Evolutionary conservation across 2,797 vertebrate species (phyloP).

Genomic region (Spheniscus humboldti): DNA sequence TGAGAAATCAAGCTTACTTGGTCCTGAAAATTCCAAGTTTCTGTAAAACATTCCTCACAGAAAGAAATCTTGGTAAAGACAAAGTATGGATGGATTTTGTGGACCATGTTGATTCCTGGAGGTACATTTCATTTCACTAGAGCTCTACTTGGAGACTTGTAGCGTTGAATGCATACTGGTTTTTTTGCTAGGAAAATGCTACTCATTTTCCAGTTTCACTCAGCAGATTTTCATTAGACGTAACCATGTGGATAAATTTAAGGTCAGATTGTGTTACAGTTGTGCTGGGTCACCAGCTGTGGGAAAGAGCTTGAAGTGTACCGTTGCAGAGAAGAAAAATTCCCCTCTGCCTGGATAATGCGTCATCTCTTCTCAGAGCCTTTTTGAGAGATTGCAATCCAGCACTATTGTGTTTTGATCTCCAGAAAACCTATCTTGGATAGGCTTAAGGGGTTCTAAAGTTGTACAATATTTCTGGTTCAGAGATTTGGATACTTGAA

Average conservation of each 20-base stretch:
- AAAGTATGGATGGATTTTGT: background rate
- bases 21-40: background rate
- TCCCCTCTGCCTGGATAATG: background rate
- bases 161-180: accelerated
- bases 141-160: background rate
- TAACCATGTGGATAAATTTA: background rate
- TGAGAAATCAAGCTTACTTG: background rate
- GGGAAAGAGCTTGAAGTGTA: background rate
- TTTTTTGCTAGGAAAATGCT: background rate
- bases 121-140: background rate
- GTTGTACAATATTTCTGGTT: background rate
- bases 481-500: background rate
- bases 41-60: background rate
- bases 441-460: background rate
- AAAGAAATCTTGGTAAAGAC: background rate
- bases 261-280: background rate
- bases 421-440: background rate
- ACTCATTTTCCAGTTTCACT: background rate
- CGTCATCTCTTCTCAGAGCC: background rate
- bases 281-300: background rate
- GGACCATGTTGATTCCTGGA: background rate
- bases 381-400: background rate
- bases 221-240: background rate
- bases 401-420: background rate
- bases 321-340: background rate